Conservation (phyloP, 2,888 invertebrate genomes). For the Diadegma fenestrale region DNA sequence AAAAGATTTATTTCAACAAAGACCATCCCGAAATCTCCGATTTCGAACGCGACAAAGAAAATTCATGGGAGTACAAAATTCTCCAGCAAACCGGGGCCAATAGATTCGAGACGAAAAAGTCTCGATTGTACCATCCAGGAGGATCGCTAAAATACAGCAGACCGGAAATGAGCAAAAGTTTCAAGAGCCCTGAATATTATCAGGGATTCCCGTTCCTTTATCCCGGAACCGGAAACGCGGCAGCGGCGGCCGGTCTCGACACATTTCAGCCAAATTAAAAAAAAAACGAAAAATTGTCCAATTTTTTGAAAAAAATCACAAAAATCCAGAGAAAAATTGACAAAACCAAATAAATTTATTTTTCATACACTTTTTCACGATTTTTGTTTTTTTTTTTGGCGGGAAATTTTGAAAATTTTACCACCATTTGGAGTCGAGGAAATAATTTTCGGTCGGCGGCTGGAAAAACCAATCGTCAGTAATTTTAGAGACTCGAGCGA, state of each 20-base stretch:
- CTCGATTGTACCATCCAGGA: conserved; percentile 55
- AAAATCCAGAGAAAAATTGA: not conserved
- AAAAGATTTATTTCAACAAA: conserved; percentile 34
- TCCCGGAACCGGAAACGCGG: conserved; percentile 35
- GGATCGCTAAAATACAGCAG: conserved; percentile 48
- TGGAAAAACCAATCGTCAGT: conserved; percentile 17
- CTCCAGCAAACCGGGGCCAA: not conserved
- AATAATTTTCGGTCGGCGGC: not conserved
- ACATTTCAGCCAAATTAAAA: conserved; percentile 21
- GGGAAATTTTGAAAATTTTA: not conserved
- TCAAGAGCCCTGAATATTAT: conserved; percentile 8
- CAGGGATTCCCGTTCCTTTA: conserved; percentile 21
- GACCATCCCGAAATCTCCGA: conserved; percentile 16
- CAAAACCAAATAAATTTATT: not conserved
- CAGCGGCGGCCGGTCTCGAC: conserved; percentile 33
- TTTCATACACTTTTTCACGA: not conserved
- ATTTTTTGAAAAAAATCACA: not conserved
- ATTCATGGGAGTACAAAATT: conserved; percentile 33
- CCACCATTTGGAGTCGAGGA: not conserved
- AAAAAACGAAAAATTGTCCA: not conserved
- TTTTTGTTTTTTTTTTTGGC: not conserved
- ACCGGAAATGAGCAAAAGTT: not conserved
- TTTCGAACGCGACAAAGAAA: conserved; percentile 57
- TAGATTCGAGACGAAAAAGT: not conserved
- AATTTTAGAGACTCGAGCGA: conserved; percentile 30